phyloP scores from a whole-genome alignment of 2,888 invertebrate genomes.

The Patella caerulea region DNA sequence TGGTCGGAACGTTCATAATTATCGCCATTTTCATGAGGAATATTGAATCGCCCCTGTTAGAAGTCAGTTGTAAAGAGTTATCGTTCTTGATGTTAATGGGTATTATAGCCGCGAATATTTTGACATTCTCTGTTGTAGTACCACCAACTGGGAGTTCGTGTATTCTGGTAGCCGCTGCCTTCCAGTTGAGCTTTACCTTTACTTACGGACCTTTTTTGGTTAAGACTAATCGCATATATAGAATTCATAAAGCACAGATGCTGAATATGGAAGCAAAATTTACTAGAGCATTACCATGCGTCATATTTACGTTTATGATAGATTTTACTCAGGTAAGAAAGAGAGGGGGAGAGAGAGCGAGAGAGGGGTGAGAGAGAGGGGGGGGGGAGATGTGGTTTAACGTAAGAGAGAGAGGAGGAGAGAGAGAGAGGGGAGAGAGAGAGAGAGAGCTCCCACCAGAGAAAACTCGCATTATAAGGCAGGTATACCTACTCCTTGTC shows the following conservation, averaged over 20 bases:
- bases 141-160: conserved; percentile 38
- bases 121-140: conserved; percentile 31
- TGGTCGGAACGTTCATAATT: conserved; percentile 25
- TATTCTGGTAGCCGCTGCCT: conserved; percentile 33
- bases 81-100: conserved; percentile 41
- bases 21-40: conserved; percentile 35
- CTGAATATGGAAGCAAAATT: not conserved
- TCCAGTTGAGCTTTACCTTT: conserved; percentile 47
- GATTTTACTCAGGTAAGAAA: not conserved
- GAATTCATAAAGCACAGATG: conserved; percentile 31
- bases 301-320: not conserved
- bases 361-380: not conserved
- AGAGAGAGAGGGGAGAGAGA: not conserved
- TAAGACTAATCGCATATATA: conserved; percentile 49
- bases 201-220: conserved; percentile 48
- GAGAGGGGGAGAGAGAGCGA: not conserved
- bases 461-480: too few species aligned
- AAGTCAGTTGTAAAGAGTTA: conserved; percentile 48
- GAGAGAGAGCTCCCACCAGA: too few species aligned
- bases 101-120: conserved; percentile 34
- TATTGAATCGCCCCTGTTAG: conserved; percentile 41
- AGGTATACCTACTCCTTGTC: too few species aligned
- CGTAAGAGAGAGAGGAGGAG: not conserved
- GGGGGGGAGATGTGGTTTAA: too few species aligned
- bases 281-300: not conserved